Evolutionary conservation across 2,888 invertebrate genomes (phyloP).

Genomic region (Ectobius pallidus): DNA sequence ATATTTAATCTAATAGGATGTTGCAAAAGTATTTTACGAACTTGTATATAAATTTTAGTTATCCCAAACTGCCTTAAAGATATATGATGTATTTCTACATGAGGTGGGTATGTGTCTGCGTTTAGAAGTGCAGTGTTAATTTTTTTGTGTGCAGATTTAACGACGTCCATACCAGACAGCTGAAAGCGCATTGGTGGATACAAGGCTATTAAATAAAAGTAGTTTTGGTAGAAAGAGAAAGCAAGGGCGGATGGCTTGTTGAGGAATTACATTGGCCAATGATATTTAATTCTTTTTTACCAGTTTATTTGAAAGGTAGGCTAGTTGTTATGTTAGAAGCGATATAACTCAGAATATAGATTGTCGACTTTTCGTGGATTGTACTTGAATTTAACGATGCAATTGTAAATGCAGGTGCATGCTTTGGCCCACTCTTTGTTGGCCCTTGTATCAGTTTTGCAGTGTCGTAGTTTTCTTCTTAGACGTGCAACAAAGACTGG

Average conservation of each 20-base stretch:
- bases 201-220: constrained; percentile 1
- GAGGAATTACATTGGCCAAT: neutral
- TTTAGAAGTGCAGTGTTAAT: neutral
- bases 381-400: too few species aligned
- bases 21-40: too few species aligned
- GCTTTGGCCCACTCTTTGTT: too few species aligned
- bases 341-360: too few species aligned
- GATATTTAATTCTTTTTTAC: neutral
- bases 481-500: constrained; percentile 17
- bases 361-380: too few species aligned
- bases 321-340: neutral
- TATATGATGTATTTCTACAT: too few species aligned
- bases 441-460: neutral
- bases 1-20: too few species aligned
- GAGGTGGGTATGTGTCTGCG: neutral
- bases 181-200: neutral
- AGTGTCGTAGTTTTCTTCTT: neutral
- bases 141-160: neutral
- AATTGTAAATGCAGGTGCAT: too few species aligned
- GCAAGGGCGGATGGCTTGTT: neutral
- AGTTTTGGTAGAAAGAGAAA: neutral
- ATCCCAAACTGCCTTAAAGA: too few species aligned
- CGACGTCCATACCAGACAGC: neutral
- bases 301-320: neutral
- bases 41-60: too few species aligned